phyloP scores from a whole-genome alignment of 2,888 invertebrate genomes.

The Leucophenga montana region DNA sequence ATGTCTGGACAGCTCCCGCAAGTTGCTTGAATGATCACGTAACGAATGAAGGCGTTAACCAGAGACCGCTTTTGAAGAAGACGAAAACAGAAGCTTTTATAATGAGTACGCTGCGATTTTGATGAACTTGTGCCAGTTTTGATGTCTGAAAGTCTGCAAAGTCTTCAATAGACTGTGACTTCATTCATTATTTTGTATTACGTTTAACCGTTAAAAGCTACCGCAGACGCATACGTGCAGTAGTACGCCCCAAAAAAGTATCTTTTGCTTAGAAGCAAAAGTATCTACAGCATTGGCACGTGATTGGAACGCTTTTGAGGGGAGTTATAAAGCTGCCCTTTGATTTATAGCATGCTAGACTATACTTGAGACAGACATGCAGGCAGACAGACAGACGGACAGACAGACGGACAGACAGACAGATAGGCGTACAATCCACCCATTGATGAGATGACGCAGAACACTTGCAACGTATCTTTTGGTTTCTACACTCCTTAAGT shows the following conservation, averaged over 20 bases:
- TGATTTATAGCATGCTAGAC: slow-evolving; percentile 34
- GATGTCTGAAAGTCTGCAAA: slow-evolving; percentile 44
- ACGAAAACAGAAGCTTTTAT: too few relatives aligned
- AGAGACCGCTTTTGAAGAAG: too few relatives aligned
- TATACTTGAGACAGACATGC: background rate
- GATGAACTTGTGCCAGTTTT: slow-evolving; percentile 65
- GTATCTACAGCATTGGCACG: slow-evolving; percentile 34
- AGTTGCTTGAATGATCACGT: slow-evolving; percentile 55
- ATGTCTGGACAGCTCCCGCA: slow-evolving; percentile 53
- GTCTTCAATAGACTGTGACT: slow-evolving; percentile 21
- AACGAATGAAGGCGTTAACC: slow-evolving; percentile 24
- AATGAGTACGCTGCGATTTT: slow-evolving; percentile 25
- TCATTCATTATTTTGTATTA: background rate
- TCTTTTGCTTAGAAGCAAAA: background rate
- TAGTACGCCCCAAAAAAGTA: background rate
- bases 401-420: too few relatives aligned
- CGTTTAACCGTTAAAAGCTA: slow-evolving; percentile 1
- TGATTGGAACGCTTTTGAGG: slow-evolving; percentile 29
- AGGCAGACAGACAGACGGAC: too few relatives aligned
- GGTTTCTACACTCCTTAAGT: slow-evolving; percentile 42
- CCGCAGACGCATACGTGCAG: slow-evolving; percentile 4
- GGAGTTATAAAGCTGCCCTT: slow-evolving; percentile 17
- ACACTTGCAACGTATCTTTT: background rate
- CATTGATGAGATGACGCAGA: background rate
- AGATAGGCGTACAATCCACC: background rate